These are phyloP conservation scores for Columba livia DNA, from an alignment of 2,113 vertebrate species.

Conservation along the genomic window DNA sequence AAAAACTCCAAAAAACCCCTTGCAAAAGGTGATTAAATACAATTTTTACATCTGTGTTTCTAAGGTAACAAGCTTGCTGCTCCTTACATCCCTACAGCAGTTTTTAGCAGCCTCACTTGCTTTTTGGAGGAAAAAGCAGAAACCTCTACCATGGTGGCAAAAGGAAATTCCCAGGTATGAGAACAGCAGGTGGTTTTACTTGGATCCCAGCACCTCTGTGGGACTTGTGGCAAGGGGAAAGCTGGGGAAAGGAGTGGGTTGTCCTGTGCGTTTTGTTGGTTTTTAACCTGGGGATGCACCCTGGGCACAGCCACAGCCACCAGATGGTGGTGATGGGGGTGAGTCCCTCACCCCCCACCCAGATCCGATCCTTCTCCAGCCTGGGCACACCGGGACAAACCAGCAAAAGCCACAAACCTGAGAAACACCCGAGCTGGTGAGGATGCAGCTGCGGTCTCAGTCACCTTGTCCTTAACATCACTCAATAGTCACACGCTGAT, in stretches of 20 bases:
- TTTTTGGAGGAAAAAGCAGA: neutral
- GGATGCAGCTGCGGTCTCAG: neutral
- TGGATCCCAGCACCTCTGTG: neutral
- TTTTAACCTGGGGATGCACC: neutral
- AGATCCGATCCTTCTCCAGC: neutral
- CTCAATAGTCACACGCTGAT: neutral
- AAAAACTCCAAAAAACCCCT: neutral
- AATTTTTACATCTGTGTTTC: neutral
- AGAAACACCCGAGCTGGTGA: rapidly evolving
- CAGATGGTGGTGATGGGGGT: neutral
- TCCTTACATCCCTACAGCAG: neutral
- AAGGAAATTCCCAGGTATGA: no score
- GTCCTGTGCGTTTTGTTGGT: no score
- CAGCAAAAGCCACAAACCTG: neutral
- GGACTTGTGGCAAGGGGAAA: neutral
- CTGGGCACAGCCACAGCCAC: neutral
- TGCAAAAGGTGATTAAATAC: neutral
- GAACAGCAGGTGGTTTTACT: no score
- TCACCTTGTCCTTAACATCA: neutral
- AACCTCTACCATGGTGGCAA: no score
- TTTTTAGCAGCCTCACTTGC: neutral
- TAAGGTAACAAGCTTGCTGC: neutral
- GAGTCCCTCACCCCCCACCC: neutral
- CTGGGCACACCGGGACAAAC: neutral
- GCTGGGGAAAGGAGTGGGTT: neutral